Evolutionary conservation across 2,888 invertebrate genomes (phyloP).

Genomic region (Drosophila demipolita): DNA sequence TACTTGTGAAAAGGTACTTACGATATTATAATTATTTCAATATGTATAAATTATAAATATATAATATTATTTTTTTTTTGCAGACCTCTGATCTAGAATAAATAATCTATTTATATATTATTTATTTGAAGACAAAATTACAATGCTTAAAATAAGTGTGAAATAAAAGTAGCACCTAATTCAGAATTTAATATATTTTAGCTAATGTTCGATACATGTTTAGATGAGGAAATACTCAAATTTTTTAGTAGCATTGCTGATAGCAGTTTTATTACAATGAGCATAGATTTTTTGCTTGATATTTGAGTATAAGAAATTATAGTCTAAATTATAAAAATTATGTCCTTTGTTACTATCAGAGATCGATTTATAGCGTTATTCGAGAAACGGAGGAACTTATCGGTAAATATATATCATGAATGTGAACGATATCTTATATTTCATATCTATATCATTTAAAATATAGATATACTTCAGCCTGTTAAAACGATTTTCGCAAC

Average conservation of each 20-base stretch:
- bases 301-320: not conserved
- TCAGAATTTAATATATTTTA: too few species aligned
- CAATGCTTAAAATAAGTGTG: too few species aligned
- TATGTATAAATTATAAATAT: too few species aligned
- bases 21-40: not conserved
- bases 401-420: not conserved
- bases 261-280: not conserved
- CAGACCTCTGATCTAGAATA: too few species aligned
- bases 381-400: not conserved
- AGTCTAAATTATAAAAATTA: not conserved
- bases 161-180: too few species aligned
- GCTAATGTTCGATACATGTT: too few species aligned
- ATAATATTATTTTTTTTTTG: too few species aligned
- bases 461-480: not conserved
- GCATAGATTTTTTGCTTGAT: rapidly evolving
- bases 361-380: not conserved
- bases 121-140: too few species aligned
- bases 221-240: too few species aligned
- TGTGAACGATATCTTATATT: not conserved
- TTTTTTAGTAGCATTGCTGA: not conserved
- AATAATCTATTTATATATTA: too few species aligned
- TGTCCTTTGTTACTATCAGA: not conserved
- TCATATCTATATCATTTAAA: not conserved
- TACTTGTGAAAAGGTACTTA: too few species aligned
- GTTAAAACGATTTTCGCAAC: not conserved